Evolutionary conservation across 1,140 invertebrate genomes (phyloP).

Genomic region (Pentalonia nigronervosa): DNA sequence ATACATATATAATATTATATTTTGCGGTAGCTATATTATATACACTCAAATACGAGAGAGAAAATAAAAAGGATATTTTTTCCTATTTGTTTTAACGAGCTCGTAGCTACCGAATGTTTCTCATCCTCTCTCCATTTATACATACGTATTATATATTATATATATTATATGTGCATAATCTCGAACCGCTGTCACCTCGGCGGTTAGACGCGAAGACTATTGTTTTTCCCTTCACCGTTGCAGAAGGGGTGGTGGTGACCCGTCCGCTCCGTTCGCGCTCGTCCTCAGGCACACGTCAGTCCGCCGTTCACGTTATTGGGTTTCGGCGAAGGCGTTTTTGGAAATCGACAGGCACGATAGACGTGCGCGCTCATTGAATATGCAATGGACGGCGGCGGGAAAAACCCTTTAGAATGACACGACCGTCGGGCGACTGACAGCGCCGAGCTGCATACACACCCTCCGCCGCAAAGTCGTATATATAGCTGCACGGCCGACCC

Average conservation of each 20-base stretch:
- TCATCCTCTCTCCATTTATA: neutral
- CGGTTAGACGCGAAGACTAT: constrained; percentile 35
- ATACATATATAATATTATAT: neutral
- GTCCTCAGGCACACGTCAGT: neutral
- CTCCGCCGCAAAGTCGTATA: neutral
- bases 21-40: neutral
- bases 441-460: neutral
- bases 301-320: constrained; percentile 30
- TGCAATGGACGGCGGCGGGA: constrained; percentile 37
- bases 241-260: no score
- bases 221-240: neutral
- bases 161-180: constrained; percentile 30
- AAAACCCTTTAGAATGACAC: constrained; percentile 48
- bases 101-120: constrained; percentile 24
- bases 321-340: constrained; percentile 25
- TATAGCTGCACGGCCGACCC: neutral
- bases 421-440: constrained; percentile 22
- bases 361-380: constrained; percentile 50
- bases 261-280: neutral
- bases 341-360: constrained; percentile 27
- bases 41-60: neutral
- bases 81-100: constrained; percentile 53
- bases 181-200: constrained; percentile 49
- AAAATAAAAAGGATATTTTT: constrained; percentile 47
- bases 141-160: neutral